Base-by-base conservation (phyloP, 2,113 vertebrate species). In the Lynx canadensis region DNA sequence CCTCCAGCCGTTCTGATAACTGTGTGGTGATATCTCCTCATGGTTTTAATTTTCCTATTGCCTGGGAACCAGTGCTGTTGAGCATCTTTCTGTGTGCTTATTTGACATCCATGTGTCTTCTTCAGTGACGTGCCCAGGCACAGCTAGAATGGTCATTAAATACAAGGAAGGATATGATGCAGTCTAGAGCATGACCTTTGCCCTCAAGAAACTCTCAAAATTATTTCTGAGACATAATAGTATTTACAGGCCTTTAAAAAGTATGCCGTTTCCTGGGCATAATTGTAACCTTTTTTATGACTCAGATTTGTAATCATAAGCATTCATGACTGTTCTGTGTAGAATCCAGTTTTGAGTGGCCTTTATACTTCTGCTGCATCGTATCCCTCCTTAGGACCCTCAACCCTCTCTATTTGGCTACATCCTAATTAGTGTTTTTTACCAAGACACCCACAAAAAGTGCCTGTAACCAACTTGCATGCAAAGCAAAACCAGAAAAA, bases 161-260 rank as follows among this genome's bases (percentile, higher is more conserved):
- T n/a, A 73, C 6, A 38, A 41, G 66, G 48, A 95, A 27, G 55
- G 63, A 50, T 8, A 48, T 21, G 29, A 48, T 69, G 73, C 18
- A 45, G 19, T 55, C 73, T 48, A 55, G 83, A 92, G 23, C 1
- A 6, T 79, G 90, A 86, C 60, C 66, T 86, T 92, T 91, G 50
- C 52, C 45, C 52, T 89, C 55, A 41, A 21, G 84, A 52, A 92
- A 55, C 91, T 94, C 79, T 31, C 18, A 78, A 7, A 33, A 50
- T 92, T 55, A 79, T 68, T 94, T 97, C 80, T 92, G 60, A 89
- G 93, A 25, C 41, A 15, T 84, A 38, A 1, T 86, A 78, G 0
- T 86, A 86, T 95, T 87, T 91, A 65, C 71, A 88, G 50, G 33
- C 66, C 68, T 94, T 79, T 87, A 48, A 36, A 92, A 95, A 50